Evolutionary conservation across 2,888 invertebrate genomes (phyloP), one percentile per base, ranked within the genome.

Genomic region (Norana najaformis): DNA sequence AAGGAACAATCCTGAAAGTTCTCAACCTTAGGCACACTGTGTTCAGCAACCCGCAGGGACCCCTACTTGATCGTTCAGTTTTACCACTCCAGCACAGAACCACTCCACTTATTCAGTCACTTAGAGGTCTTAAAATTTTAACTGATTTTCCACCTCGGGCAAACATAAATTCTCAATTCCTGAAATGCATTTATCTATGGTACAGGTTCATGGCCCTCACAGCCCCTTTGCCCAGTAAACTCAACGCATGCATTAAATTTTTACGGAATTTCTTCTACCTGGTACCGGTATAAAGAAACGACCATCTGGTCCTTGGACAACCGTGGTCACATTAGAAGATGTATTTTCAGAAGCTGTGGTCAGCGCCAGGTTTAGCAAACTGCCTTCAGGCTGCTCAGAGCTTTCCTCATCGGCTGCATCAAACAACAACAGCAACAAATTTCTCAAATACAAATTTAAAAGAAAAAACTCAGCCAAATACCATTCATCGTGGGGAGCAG

Each of bases 261-360:
- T 20, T 23, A 41, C 41, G 13, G 41, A 41, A 41, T 41, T 13
- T 16, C 18, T 47, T 11, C 6, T 35, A 85, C 85, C 85, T 85
- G 85, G 37, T 18, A 85, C 85, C 34, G 85, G 85, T 85, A 85
- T 85, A 23, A 85, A 85, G 37, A 85, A 85, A 35, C 85, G 85
- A 85, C 85, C 85, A 8, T 85, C 85, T 23, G 85, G 35, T 35
- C 85, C 85, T 37, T 85, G 85, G 37, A 85, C 85, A 36, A 85
- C 37, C 5, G 85, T 37, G 4, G 85, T 36, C 37, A 35, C 85
- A 36, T 20, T 37, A 20, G 85, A 83, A 16, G 83, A 23, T 11
- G 85, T 35, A 85, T 35, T 35, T 36, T 37, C 85, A 36, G 85
- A 85, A 85, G 35, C 23, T 4, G 35, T 85, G 85, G 85, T 36